Conservation (phyloP, 2,888 invertebrate genomes). For the Platycheirus rosarum region DNA sequence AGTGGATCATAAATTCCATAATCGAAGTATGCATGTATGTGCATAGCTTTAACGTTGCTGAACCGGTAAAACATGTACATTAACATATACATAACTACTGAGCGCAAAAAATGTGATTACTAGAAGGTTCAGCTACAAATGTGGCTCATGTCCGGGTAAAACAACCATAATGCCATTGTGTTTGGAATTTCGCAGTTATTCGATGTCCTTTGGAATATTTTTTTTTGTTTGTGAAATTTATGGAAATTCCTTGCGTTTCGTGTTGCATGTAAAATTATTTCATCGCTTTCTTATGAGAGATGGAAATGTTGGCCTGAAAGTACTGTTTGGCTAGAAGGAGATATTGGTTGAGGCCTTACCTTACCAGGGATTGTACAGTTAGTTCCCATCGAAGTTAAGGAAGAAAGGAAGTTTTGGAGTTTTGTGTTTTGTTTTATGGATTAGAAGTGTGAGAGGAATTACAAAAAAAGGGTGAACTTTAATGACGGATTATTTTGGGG, state of each 20-base stretch:
- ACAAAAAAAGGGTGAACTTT: too few relatives aligned
- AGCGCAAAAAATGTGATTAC: slow-evolving; percentile 38
- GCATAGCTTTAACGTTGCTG: slow-evolving; percentile 49
- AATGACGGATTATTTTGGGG: too few relatives aligned
- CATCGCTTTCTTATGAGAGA: neutral
- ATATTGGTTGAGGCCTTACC: too few relatives aligned
- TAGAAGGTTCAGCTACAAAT: slow-evolving; percentile 37
- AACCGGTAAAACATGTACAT: slow-evolving; percentile 41
- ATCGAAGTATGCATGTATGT: slow-evolving; percentile 64
- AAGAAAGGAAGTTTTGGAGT: too few relatives aligned
- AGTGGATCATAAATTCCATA: slow-evolving; percentile 60
- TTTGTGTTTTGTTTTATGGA: too few relatives aligned
- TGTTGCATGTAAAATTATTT: slow-evolving; percentile 66
- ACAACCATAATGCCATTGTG: neutral
- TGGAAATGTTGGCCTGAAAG: neutral
- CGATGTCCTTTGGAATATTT: slow-evolving; percentile 21
- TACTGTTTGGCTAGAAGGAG: too few relatives aligned
- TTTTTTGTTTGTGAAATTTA: slow-evolving; percentile 41
- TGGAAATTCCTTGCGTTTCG: slow-evolving; percentile 48
- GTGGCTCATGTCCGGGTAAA: neutral
- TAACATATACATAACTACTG: slow-evolving; percentile 61
- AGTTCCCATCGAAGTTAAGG: too few relatives aligned
- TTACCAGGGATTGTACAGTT: too few relatives aligned
- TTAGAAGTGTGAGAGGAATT: too few relatives aligned
- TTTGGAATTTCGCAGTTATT: neutral